Evolutionary conservation across 2,797 vertebrate species (phyloP).

Genomic region (Sandelia bainsii): DNA sequence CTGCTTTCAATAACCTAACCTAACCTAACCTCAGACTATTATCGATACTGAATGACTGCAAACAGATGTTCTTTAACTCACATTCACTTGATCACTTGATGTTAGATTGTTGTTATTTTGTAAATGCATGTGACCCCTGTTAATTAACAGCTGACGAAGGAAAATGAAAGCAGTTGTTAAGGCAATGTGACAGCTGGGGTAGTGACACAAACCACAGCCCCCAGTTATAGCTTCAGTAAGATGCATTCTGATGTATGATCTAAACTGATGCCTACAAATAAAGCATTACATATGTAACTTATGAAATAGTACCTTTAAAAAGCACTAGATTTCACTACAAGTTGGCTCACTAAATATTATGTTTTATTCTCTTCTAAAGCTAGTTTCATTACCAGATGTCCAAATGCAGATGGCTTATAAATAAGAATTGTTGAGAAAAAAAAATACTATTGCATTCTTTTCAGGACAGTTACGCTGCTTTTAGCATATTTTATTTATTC

Average conservation of each 20-base stretch:
- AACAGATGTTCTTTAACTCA: not conserved
- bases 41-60: not conserved
- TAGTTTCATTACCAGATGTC: not conserved
- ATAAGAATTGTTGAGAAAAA: constrained; percentile 1
- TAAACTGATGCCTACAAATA: constrained; percentile 9
- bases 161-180: constrained; percentile 52
- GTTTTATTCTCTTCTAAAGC: not conserved
- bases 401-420: not conserved
- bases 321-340: not conserved
- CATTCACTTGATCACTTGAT: not conserved
- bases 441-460: constrained; percentile 13
- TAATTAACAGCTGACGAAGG: constrained; percentile 62
- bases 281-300: constrained; percentile 10
- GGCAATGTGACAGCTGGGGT: constrained; percentile 10
- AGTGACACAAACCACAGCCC: constrained; percentile 1
- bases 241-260: not conserved
- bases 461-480: constrained; percentile 31
- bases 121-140: constrained; percentile 5
- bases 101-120: not conserved
- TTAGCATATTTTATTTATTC: constrained; percentile 64
- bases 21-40: not conserved
- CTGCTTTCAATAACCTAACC: not conserved
- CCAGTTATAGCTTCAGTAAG: constrained; percentile 2
- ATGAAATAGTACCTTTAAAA: not conserved
- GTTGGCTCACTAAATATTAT: not conserved